Evolutionary conservation across 2,888 invertebrate genomes (phyloP), one percentile per base, ranked within the genome.

Genomic region (Diloba caeruleocephala): DNA sequence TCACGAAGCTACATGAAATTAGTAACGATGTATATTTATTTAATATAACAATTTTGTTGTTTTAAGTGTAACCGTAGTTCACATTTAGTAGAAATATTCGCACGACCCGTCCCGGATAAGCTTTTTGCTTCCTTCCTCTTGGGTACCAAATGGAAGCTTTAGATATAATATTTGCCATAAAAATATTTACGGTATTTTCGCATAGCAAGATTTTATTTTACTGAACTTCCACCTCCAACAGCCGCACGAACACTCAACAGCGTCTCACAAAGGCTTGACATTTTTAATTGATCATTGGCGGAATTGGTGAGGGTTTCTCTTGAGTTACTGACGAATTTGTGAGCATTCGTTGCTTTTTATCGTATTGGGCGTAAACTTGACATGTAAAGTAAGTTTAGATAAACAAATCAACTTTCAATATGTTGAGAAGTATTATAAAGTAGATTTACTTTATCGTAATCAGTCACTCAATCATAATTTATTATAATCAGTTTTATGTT

Each of bases 101-200:
- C 49, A 33, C 33, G 39, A 36, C 42, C 26, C 14, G 23, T 32
- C 32, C 14, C 60, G 51, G 53, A 64, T 51, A 57, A 44, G 29
- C 34, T 33, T 39, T 42, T 44, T 63, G 13, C 38, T 41, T 58
- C 28, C 62, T 57, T 52, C 61, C 50, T 34, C 42, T 50, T 46
- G 34, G 28, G 8, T 43, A 29, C 25, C 37, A 58, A 62, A 61
- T 58, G 46, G 34, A 33, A 48, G 41, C 43, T 50, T 46, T 25
- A 48, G 55, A 70, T n/a, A n/a, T 54, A 34, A 21, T 26, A 53
- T 65, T 65, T 53, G 32, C 33, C 10, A 21, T 42, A 28, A 21
- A 57, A 70, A 56, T 50, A 57, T 70, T 57, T 44, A 45, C n/a
- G 37, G 17, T 23, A 58, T 56, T 46, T 26, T 21, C 33, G 13